Percentiles rank a stretch among this genome's conserved stretches.
Evolutionary conservation across 37 sponge, comb jelly and placozoan genomes (phyloP).

Genomic region (Amphimedon queenslandica): DNA sequence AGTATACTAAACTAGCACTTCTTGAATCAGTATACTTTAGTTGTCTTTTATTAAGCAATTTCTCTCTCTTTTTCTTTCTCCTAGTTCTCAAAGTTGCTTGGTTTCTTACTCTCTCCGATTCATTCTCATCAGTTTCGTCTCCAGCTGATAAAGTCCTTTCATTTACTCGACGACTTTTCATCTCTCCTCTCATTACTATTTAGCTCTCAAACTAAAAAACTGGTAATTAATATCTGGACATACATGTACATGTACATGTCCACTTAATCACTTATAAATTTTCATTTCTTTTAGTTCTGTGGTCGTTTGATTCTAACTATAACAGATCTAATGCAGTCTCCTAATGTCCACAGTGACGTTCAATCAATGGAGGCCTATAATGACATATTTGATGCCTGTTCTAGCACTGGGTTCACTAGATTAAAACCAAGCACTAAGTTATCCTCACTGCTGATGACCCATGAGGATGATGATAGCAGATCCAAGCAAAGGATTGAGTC

Average conservation of each 20-base stretch:
- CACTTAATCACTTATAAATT: neutral
- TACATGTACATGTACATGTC: neutral
- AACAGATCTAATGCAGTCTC: slow-evolving; percentile 17
- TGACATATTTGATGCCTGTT: slow-evolving; percentile 27
- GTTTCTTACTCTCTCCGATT: slow-evolving; percentile 28
- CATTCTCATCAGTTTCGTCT: slow-evolving; percentile 23
- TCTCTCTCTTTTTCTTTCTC: neutral
- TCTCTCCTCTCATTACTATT: slow-evolving; percentile 24
- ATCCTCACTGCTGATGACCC: slow-evolving; percentile 19
- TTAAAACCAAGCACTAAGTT: slow-evolving; percentile 31
- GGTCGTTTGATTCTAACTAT: slow-evolving; percentile 42
- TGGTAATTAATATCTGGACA: slow-evolving; percentile 17
- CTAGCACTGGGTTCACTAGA: slow-evolving; percentile 21
- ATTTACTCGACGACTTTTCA: slow-evolving; percentile 18
- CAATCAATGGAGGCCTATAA: slow-evolving; percentile 13
- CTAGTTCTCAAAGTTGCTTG: slow-evolving; percentile 35
- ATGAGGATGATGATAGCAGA: slow-evolving; percentile 29
- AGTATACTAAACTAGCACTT: too few species aligned
- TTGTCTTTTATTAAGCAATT: too few species aligned
- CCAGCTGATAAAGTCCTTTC: slow-evolving; percentile 28
- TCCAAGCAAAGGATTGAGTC: slow-evolving; percentile 36
- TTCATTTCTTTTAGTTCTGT: slow-evolving; percentile 23
- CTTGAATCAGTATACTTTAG: too few species aligned
- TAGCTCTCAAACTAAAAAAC: slow-evolving; percentile 35
- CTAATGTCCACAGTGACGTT: neutral